phyloP scores from a whole-genome alignment of 2,797 vertebrate genomes.

The Amphiprion clarkii region DNA sequence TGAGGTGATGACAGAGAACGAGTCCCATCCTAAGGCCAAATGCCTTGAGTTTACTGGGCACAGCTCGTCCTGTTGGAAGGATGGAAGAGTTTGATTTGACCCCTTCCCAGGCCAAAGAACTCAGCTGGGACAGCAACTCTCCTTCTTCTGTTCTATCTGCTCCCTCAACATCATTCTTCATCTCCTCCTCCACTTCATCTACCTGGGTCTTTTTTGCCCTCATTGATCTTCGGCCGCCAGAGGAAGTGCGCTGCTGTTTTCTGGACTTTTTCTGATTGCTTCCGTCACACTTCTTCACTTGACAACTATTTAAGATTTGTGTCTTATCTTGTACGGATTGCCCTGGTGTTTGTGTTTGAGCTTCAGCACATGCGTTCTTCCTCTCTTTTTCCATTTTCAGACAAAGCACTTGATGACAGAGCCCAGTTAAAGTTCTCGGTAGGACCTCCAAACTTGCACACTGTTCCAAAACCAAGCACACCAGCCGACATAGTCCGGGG shows the following conservation, averaged over 20 bases:
- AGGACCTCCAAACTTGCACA: constrained; percentile 61
- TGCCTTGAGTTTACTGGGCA: constrained; percentile 71
- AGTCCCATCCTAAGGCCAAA: constrained; percentile 83
- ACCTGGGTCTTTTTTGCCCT: not conserved
- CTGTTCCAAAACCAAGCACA: constrained; percentile 85
- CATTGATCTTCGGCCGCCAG: constrained; percentile 15
- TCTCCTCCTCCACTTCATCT: constrained; percentile 1
- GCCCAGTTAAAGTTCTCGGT: constrained; percentile 88
- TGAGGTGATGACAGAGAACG: constrained; percentile 61
- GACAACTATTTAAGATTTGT: constrained; percentile 12
- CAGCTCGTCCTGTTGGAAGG: constrained; percentile 54
- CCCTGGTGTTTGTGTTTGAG: not conserved
- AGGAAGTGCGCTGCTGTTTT: not conserved
- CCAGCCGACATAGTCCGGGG: constrained; percentile 87
- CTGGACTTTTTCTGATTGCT: not conserved
- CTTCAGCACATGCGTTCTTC: not conserved
- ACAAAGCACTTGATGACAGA: constrained; percentile 84
- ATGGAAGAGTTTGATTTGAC: constrained; percentile 82
- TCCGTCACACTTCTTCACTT: not conserved
- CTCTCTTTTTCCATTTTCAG: constrained; percentile 66
- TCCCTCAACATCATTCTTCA: not conserved
- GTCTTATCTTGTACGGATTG: not conserved
- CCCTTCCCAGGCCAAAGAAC: constrained; percentile 87
- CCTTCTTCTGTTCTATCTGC: constrained; percentile 29
- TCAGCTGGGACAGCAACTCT: constrained; percentile 74